Evolutionary conservation across 2,888 invertebrate species (phyloP), one percentile per base, ranked within the genome.

Genomic region (Chymomyza caudatula): DNA sequence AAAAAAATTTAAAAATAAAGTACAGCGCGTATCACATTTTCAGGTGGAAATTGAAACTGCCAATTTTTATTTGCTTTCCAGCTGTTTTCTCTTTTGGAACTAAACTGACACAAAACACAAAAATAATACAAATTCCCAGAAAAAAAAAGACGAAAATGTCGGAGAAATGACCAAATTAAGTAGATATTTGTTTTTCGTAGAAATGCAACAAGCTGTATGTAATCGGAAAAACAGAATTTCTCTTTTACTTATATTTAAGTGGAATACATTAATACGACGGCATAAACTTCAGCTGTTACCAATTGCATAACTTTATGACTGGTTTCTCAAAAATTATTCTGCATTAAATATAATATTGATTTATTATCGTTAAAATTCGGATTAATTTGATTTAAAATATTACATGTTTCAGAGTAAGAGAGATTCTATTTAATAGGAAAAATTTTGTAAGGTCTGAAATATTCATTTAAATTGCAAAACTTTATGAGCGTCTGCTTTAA

Each of bases 41-140:
- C 37, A 54, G 61, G 64, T 65, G 60, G 55, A 60, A 70, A 67
- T 69, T 62, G 66, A 66, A 77, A 52, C 67, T 57, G 61, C 54
- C 56, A 58, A 63, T 58, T 63, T 64, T 57, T 51, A 20, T 51
- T 51, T 51, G 20, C 51, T 20, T 60, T 60, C 69, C 67, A 74
- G 58, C 58, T 65, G 57, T 58, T 44, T 22, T 49, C 4, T 47
- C 52, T 60, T n/a, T 37, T 15, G 42, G 11, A 49, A 58, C 44
- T 29, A 63, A 37, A 37, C 29, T 37, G 29, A 11, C 11, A 37
- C 29, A 37, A 37, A 37, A 37, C 29, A 37, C 25, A 37, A 29
- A 29, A 11, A 37, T 11, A 37, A 37, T 37, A 29, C 29, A 37
- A 37, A 37, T 37, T 37, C 2, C 29, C 29, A 37, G 29, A 2